Evolutionary conservation across 2,113 vertebrate genomes (phyloP).

Genomic region (Ophthalmolycus amberensis): DNA sequence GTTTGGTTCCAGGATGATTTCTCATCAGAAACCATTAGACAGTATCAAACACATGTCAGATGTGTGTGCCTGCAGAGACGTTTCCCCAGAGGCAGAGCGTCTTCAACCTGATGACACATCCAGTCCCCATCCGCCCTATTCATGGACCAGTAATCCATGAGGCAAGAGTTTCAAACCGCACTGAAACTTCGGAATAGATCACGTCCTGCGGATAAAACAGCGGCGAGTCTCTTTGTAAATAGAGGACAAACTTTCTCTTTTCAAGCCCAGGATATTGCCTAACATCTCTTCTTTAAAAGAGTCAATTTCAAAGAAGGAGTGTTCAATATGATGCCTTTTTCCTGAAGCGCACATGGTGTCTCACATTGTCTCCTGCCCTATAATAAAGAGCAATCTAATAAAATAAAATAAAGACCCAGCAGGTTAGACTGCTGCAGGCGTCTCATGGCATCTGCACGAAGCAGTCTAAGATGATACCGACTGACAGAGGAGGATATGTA

Average conservation of each 20-base stretch:
- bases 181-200: constrained; percentile 28
- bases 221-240: constrained; percentile 28
- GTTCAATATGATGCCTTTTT: constrained; percentile 38
- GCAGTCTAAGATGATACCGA: constrained; percentile 29
- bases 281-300: constrained; percentile 29
- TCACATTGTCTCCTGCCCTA: constrained; percentile 25
- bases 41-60: constrained; percentile 69
- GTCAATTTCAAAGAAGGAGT: constrained; percentile 20
- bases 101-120: constrained; percentile 72
- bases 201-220: constrained; percentile 44
- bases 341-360: constrained; percentile 25
- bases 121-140: constrained; percentile 38
- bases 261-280: constrained; percentile 3
- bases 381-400: constrained; percentile 55
- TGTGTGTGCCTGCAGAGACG: constrained; percentile 58
- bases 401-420: constrained; percentile 12
- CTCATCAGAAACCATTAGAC: constrained; percentile 70
- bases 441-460: constrained; percentile 25
- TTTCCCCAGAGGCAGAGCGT: constrained; percentile 63
- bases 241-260: constrained; percentile 34
- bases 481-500: constrained; percentile 18
- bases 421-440: constrained; percentile 56
- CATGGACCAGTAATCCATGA: constrained; percentile 64
- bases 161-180: constrained; percentile 43
- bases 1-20: constrained; percentile 58